Base-by-base conservation (phyloP, 1,140 invertebrate species). In the Camponotus floridanus region DNA sequence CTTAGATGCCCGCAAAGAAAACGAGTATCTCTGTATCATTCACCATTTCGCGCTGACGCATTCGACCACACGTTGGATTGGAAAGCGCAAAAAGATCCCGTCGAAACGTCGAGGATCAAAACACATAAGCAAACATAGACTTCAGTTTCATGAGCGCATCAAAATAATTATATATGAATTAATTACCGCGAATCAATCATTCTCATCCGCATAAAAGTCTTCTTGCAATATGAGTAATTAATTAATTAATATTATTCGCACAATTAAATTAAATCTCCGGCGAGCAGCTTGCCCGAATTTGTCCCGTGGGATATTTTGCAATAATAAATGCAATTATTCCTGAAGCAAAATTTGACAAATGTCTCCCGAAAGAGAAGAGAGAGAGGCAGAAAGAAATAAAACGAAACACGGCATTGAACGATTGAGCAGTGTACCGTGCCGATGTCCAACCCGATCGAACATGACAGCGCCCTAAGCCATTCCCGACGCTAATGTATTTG, bases 401-500 rank as follows among this genome's bases (percentile, higher is more conserved):
- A 59, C 45, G 57, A 9, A 31, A 39, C 48, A 65, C 15, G 39
- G 39, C 13, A 64, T 64, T 51, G 48, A 51, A 51, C 4, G 73
- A 76, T 88, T 79, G 68, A 80, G 13, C 86, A 33, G 36, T 67
- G 42, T 33, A 31, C 57, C 31, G 15, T 26, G 61, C 71, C 57
- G 31, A 64, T 67, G 55, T 73, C 67, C 21, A 9, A 36, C 57
- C 11, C 48, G 57, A 73, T 74, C 57, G 79, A 88, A 84, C 86
- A 85, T 78, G 79, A 83, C 81, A 51, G 73, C 78, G 74, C 26
- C 73, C 48, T 18, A 61, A 81, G 85, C 33, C 57, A n/a, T 76
- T 79, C 83, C 48, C 62, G 84, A 86, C 76, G 61, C 76, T 89
- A 89, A 89, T 86, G 76, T 80, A 89, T 86, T 85, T 83, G 48